phyloP scores from a whole-genome alignment of 2,113 vertebrate genomes.

The Symphodus melops region DNA sequence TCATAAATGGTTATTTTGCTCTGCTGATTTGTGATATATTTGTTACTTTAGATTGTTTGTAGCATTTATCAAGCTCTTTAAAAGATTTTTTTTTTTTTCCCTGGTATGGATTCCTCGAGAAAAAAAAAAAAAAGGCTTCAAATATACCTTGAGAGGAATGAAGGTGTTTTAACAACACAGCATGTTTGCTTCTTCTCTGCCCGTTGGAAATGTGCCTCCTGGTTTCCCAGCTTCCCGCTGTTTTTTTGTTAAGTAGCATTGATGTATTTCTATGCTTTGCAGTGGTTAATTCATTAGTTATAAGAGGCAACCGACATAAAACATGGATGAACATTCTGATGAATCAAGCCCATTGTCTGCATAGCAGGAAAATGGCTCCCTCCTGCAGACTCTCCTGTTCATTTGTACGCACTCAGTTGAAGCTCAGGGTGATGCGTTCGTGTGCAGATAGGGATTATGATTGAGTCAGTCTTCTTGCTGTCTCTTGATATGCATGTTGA shows the following conservation, averaged over 20 bases:
- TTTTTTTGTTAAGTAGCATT: neutral
- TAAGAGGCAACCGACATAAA: neutral
- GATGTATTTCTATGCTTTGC: slow-evolving; percentile 1
- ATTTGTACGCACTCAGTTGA: slow-evolving; percentile 31
- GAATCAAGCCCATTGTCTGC: slow-evolving; percentile 19
- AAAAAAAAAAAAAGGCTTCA: neutral
- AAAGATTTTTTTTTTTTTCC: too few relatives aligned
- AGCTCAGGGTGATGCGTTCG: slow-evolving; percentile 28
- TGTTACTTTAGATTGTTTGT: too few relatives aligned
- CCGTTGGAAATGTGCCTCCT: neutral
- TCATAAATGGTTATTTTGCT: slow-evolving; percentile 2
- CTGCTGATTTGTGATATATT: neutral
- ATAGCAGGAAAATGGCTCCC: slow-evolving; percentile 10
- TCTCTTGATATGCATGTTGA: slow-evolving; percentile 29
- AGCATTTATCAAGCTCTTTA: too few relatives aligned
- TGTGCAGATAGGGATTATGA: slow-evolving; percentile 55
- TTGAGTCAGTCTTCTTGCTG: slow-evolving; percentile 44
- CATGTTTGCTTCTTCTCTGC: neutral
- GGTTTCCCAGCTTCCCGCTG: neutral
- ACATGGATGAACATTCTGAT: slow-evolving; percentile 9
- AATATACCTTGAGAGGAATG: too few relatives aligned
- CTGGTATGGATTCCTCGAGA: neutral
- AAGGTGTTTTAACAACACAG: too few relatives aligned
- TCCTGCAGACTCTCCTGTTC: slow-evolving; percentile 17
- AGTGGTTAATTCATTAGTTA: neutral